These are phyloP conservation scores for Thalassophryne amazonica DNA, from an alignment of 2,797 vertebrate species.

Conservation along the genomic window DNA sequence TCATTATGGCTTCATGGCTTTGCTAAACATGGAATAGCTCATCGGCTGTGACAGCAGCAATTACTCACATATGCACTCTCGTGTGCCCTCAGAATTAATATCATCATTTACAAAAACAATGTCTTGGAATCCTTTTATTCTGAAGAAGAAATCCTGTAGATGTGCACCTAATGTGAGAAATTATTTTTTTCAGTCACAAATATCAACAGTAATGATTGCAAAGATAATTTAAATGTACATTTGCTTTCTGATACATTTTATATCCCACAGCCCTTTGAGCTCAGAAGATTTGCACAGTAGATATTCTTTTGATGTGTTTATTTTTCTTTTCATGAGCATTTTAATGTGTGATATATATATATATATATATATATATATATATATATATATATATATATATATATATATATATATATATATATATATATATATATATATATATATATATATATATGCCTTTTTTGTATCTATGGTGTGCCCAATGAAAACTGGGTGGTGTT, in stretches of 20 bases:
- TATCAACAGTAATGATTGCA: constrained; percentile 12
- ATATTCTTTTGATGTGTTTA: constrained; percentile 52
- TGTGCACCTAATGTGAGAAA: constrained; percentile 24
- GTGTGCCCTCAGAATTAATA: constrained; percentile 29
- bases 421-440: too few species aligned
- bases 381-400: too few species aligned
- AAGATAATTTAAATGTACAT: constrained; percentile 18
- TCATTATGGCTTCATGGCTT: constrained; percentile 59
- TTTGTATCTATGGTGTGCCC: too few species aligned
- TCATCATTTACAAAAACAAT: constrained; percentile 28
- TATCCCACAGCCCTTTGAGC: constrained; percentile 20
- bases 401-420: too few species aligned
- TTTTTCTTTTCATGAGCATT: constrained; percentile 32
- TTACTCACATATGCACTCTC: constrained; percentile 37
- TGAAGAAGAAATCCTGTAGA: constrained; percentile 24
- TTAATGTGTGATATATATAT: neutral
- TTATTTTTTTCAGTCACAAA: constrained; percentile 13
- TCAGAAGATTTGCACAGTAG: constrained; percentile 18
- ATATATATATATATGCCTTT: too few species aligned
- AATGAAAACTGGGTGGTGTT: too few species aligned
- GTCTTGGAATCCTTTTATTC: constrained; percentile 28
- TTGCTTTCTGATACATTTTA: constrained; percentile 29
- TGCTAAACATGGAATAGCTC: constrained; percentile 66
- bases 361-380: too few species aligned
- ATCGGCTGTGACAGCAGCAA: constrained; percentile 52